Conservation (phyloP, 2,888 invertebrate species). For the Ornithoptera alexandrae region DNA sequence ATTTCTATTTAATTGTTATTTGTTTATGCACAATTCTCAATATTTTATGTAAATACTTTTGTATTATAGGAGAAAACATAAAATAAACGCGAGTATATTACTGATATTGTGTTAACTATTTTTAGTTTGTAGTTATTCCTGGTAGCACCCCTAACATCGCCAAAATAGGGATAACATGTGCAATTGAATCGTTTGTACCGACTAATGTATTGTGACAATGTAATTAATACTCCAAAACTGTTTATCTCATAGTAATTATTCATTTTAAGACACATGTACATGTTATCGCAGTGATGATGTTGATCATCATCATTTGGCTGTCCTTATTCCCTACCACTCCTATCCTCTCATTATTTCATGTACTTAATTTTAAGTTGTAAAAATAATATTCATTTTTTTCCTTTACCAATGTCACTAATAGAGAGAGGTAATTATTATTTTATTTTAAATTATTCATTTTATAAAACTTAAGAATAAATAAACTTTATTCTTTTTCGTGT, state of each 20-base stretch:
- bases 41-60: slow-evolving; percentile 81
- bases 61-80: slow-evolving; percentile 79
- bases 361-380: slow-evolving; percentile 10
- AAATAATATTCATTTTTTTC: slow-evolving; percentile 16
- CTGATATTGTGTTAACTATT: slow-evolving; percentile 78
- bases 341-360: slow-evolving; percentile 29
- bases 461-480: not conserved
- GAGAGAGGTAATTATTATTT: slow-evolving; percentile 26
- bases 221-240: slow-evolving; percentile 31
- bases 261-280: slow-evolving; percentile 55
- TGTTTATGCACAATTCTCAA: slow-evolving; percentile 81
- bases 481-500: not conserved
- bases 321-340: slow-evolving; percentile 58
- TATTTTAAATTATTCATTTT: slow-evolving; percentile 5
- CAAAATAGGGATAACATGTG: slow-evolving; percentile 79
- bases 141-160: slow-evolving; percentile 80
- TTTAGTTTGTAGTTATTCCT: slow-evolving; percentile 81
- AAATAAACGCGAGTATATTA: slow-evolving; percentile 82
- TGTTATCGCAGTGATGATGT: slow-evolving; percentile 67
- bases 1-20: slow-evolving; percentile 81
- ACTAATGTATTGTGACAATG: slow-evolving; percentile 22
- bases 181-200: slow-evolving; percentile 38
- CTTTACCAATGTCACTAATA: slow-evolving; percentile 8
- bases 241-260: slow-evolving; percentile 31
- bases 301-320: slow-evolving; percentile 62